These are phyloP conservation scores for Labroides dimidiatus DNA, from an alignment of 2,797 vertebrate species.

Conservation along the genomic window DNA sequence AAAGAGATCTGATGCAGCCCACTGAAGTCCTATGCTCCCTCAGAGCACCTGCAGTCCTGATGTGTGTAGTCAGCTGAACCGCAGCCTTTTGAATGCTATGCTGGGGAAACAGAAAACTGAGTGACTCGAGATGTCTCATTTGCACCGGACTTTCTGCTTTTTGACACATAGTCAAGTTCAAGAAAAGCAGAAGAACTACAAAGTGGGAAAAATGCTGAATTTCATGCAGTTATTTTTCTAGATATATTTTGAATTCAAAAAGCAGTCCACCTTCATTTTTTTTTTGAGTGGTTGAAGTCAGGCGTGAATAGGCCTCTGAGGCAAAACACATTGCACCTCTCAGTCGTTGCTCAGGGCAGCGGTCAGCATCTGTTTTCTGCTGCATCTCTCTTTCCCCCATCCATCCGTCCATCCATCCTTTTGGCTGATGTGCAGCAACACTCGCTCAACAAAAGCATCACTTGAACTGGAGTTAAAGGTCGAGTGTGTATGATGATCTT, in stretches of 20 bases:
- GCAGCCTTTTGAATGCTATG: too few species aligned
- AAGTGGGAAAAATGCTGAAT: conserved; percentile 1
- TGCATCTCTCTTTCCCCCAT: neutral
- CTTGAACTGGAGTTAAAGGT: too few species aligned
- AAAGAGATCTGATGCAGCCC: too few species aligned
- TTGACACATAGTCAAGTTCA: conserved; percentile 20
- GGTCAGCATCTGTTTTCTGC: neutral
- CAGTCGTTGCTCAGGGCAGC: neutral
- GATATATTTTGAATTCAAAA: neutral
- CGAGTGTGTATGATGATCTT: too few species aligned
- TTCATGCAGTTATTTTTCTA: conserved; percentile 4
- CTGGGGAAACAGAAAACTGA: too few species aligned
- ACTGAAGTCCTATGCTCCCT: too few species aligned
- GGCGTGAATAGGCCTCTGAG: neutral
- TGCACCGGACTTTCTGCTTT: conserved; percentile 14
- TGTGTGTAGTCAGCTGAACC: too few species aligned
- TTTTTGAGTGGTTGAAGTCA: neutral
- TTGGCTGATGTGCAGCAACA: too few species aligned
- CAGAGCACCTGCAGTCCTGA: too few species aligned
- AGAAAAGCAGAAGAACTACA: neutral
- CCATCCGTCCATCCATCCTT: too few species aligned
- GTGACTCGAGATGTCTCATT: conserved; percentile 48
- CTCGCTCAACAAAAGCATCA: too few species aligned
- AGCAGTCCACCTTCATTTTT: neutral
- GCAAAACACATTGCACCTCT: neutral